Evolutionary conservation across 2,797 vertebrate species (phyloP).

Genomic region (Coccyzus lansbergi): DNA sequence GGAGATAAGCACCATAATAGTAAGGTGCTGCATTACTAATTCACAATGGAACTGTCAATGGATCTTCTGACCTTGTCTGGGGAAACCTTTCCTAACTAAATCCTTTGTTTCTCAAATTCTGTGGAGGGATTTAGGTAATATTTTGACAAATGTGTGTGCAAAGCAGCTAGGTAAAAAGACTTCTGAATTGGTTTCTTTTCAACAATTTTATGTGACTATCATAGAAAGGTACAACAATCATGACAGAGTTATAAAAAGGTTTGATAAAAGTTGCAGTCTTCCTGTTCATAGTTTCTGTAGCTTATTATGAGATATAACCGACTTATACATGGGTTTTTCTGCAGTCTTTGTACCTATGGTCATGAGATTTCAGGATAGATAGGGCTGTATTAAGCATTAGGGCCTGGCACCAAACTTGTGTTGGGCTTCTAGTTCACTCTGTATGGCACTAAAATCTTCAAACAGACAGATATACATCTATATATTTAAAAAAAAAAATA

Average conservation of each 20-base stretch:
- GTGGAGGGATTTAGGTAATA: neutral
- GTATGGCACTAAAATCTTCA: neutral
- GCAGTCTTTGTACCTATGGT: neutral
- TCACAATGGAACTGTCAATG: neutral
- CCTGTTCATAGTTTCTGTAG: neutral
- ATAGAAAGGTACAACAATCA: neutral
- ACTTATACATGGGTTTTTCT: neutral
- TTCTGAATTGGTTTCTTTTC: neutral
- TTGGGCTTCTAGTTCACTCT: neutral
- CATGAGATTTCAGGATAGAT: neutral
- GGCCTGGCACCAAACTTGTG: neutral
- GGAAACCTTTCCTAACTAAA: neutral
- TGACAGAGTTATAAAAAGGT: neutral
- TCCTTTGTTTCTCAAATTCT: neutral
- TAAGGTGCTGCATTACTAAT: neutral
- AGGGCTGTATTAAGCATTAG: neutral
- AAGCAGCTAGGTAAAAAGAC: neutral
- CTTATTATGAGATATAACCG: neutral
- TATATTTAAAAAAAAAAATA: neutral
- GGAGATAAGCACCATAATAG: neutral
- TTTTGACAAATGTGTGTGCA: neutral
- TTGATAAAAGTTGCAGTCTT: neutral
- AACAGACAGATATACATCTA: neutral
- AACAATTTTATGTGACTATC: neutral
- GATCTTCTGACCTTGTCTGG: neutral